Evolutionary conservation across 2,888 invertebrate genomes (phyloP).

Genomic region (Epinotia bilunana): DNA sequence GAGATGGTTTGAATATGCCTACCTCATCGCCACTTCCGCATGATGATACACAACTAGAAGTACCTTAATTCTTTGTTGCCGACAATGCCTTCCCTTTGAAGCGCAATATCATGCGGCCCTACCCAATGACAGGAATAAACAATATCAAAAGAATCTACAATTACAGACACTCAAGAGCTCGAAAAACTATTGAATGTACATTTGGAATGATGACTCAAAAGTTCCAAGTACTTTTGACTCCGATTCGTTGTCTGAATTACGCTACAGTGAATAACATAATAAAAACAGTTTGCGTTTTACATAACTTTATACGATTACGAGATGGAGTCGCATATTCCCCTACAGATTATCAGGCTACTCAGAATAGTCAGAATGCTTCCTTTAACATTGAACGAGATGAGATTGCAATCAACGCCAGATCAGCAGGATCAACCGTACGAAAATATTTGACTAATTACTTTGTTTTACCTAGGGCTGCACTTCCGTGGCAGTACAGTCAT

Average conservation of each 20-base stretch:
- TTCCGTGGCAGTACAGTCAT: slow-evolving; percentile 35
- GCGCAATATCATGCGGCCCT: slow-evolving; percentile 41
- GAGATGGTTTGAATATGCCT: slow-evolving; percentile 24
- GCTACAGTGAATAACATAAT: slow-evolving; percentile 34
- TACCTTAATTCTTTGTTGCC: slow-evolving; percentile 13
- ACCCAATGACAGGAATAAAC: slow-evolving; percentile 38
- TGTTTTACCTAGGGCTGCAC: slow-evolving; percentile 38
- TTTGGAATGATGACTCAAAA: slow-evolving; percentile 47
- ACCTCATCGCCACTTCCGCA: slow-evolving; percentile 38
- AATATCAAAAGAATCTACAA: slow-evolving; percentile 47
- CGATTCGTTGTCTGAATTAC: slow-evolving; percentile 32
- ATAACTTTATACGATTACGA: slow-evolving; percentile 24
- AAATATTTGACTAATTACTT: slow-evolving; percentile 37
- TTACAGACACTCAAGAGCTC: slow-evolving; percentile 42
- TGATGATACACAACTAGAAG: slow-evolving; percentile 32
- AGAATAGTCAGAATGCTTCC: slow-evolving; percentile 21
- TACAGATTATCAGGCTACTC: slow-evolving; percentile 30
- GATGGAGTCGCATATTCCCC: slow-evolving; percentile 34
- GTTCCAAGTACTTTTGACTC: slow-evolving; percentile 39
- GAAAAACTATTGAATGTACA: slow-evolving; percentile 44
- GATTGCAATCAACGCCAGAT: background rate
- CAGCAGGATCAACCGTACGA: slow-evolving; percentile 36
- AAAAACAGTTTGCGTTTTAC: slow-evolving; percentile 32
- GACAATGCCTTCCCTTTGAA: slow-evolving; percentile 36
- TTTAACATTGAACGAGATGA: slow-evolving; percentile 36